Evolutionary conservation across 1,140 invertebrate species (phyloP).

Genomic region (Eupeodes corollae): DNA sequence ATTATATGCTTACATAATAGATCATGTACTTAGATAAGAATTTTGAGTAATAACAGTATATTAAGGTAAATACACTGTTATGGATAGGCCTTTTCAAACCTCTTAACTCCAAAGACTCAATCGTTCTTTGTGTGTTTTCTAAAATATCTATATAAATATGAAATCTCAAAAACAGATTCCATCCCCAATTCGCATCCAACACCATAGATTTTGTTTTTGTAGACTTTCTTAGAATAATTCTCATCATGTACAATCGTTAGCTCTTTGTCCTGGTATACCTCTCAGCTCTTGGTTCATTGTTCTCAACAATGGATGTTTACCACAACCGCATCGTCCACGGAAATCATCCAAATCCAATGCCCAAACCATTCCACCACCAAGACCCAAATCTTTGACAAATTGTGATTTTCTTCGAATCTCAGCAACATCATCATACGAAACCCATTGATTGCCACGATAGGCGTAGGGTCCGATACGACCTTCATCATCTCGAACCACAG

Average conservation of each 20-base stretch:
- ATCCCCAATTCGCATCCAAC: no score
- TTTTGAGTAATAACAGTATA: no score
- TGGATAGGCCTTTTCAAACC: no score
- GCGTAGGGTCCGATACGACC: slow-evolving; percentile 63
- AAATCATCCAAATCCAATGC: slow-evolving; percentile 67
- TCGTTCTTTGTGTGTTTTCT: no score
- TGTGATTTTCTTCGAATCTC: slow-evolving; percentile 49
- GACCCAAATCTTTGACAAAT: slow-evolving; percentile 44
- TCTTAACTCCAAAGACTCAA: no score
- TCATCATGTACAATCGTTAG: slow-evolving; percentile 31
- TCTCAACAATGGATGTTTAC: slow-evolving; percentile 43
- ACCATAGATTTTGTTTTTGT: no score
- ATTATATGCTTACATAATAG: no score
- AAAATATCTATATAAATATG: no score
- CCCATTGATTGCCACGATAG: slow-evolving; percentile 64
- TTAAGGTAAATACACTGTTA: no score
- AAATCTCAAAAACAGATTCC: no score
- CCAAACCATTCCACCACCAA: slow-evolving; percentile 73
- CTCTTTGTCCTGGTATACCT: slow-evolving; percentile 38
- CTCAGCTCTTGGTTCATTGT: slow-evolving; percentile 46
- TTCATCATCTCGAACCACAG: slow-evolving; percentile 48
- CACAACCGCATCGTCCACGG: slow-evolving; percentile 51
- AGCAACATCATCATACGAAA: slow-evolving; percentile 63
- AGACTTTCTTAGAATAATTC: not conserved
- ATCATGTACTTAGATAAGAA: no score